These are phyloP conservation scores for Cepphus grylle DNA, from an alignment of 2,113 vertebrate species.

Conservation along the genomic window DNA sequence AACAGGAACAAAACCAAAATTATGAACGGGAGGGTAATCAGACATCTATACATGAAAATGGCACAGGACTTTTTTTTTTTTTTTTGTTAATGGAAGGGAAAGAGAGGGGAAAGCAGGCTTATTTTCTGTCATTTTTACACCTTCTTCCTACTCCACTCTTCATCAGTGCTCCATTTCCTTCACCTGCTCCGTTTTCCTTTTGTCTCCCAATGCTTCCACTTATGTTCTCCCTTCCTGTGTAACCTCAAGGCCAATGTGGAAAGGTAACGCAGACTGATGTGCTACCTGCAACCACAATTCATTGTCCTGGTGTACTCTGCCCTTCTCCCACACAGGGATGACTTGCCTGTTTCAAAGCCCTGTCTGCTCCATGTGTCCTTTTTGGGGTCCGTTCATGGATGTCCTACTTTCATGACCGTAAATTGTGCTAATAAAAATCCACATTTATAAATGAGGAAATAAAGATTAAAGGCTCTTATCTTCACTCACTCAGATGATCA, in stretches of 20 bases:
- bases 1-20: neutral
- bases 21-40: neutral
- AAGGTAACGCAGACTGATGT: accelerated
- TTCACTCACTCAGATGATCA: neutral
- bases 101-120: neutral
- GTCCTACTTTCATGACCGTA: neutral
- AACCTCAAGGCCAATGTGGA: neutral
- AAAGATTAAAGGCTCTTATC: neutral
- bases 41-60: neutral
- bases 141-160: neutral
- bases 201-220: neutral
- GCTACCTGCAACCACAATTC: neutral
- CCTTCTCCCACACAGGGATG: neutral
- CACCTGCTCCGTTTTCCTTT: neutral
- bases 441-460: neutral
- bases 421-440: neutral
- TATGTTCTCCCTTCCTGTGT: neutral
- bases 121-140: neutral
- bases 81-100: neutral
- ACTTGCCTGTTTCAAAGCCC: neutral
- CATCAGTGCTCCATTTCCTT: neutral
- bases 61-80: neutral
- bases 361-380: neutral
- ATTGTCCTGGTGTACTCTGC: neutral
- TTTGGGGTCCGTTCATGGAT: neutral